Percentiles rank a stretch among this genome's conserved stretches.
Evolutionary conservation across 2,888 invertebrate genomes (phyloP).

Genomic region (Steinernema hermaphroditum): DNA sequence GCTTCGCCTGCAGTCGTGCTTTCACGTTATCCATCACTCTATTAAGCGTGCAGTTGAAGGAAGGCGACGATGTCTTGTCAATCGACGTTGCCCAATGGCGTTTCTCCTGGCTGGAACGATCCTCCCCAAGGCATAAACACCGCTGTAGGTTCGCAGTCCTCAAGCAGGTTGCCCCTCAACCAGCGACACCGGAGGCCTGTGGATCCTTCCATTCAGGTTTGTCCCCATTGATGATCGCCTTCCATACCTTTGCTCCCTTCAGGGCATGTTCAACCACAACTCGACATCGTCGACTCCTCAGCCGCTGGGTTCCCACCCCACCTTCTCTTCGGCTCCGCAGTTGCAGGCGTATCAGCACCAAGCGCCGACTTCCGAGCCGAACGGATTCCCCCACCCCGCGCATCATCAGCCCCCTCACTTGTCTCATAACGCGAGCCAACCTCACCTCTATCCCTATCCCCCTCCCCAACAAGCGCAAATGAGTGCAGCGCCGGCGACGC

Average conservation of each 20-base stretch:
- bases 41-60: background rate
- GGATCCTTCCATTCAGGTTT: slow-evolving; percentile 48
- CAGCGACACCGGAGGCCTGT: slow-evolving; percentile 46
- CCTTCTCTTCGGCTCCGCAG: slow-evolving; percentile 18
- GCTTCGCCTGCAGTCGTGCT: background rate
- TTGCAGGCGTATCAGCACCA: background rate
- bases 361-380: background rate
- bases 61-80: slow-evolving; percentile 33
- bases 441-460: slow-evolving; percentile 18
- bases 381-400: background rate
- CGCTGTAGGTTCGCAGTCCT: slow-evolving; percentile 5
- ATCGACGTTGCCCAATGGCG: slow-evolving; percentile 39
- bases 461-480: slow-evolving; percentile 25
- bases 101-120: slow-evolving; percentile 55
- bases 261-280: slow-evolving; percentile 2
- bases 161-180: slow-evolving; percentile 37
- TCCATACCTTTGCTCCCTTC: background rate
- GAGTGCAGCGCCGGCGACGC: slow-evolving; percentile 18
- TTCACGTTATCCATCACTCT: background rate
- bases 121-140: slow-evolving; percentile 44
- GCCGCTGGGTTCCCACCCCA: slow-evolving; percentile 21
- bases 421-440: slow-evolving; percentile 22
- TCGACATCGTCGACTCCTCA: slow-evolving; percentile 23
- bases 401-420: slow-evolving; percentile 3
- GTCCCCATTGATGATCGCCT: background rate